Conservation (phyloP, 2,113 vertebrate genomes). For the Phycodurus eques region DNA sequence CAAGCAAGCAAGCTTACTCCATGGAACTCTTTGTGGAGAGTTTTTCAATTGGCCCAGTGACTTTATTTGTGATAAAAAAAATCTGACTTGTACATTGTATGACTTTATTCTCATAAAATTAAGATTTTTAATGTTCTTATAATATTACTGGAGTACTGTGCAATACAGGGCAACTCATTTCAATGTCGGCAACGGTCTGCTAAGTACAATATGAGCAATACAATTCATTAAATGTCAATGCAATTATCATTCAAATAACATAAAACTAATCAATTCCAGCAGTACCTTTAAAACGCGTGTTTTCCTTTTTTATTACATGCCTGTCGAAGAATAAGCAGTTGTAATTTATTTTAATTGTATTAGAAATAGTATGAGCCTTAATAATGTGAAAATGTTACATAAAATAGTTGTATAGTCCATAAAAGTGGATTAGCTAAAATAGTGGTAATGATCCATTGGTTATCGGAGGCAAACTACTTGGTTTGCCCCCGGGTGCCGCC, state of each 20-base stretch:
- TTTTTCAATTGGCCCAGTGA: not conserved
- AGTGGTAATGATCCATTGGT: not conserved
- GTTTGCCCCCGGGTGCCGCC: not conserved
- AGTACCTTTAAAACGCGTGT: not conserved
- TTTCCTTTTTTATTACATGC: not conserved
- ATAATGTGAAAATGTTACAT: not conserved
- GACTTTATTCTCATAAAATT: too few species aligned
- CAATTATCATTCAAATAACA: not conserved
- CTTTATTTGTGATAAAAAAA: too few species aligned
- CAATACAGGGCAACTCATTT: not conserved
- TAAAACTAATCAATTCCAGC: not conserved
- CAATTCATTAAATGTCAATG: not conserved
- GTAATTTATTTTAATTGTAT: not conserved
- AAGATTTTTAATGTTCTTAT: too few species aligned
- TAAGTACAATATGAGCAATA: not conserved
- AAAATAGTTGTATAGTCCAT: not conserved
- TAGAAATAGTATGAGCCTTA: not conserved
- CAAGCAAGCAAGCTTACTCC: constrained; percentile 5
- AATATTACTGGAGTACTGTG: too few species aligned
- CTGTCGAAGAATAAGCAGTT: not conserved
- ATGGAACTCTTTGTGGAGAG: not conserved
- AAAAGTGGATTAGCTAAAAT: not conserved
- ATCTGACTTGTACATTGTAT: too few species aligned
- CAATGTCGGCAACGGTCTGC: not conserved
- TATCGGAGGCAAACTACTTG: not conserved